Conservation (phyloP, 2,888 invertebrate species). For the Acanthosepion pharaonis region DNA sequence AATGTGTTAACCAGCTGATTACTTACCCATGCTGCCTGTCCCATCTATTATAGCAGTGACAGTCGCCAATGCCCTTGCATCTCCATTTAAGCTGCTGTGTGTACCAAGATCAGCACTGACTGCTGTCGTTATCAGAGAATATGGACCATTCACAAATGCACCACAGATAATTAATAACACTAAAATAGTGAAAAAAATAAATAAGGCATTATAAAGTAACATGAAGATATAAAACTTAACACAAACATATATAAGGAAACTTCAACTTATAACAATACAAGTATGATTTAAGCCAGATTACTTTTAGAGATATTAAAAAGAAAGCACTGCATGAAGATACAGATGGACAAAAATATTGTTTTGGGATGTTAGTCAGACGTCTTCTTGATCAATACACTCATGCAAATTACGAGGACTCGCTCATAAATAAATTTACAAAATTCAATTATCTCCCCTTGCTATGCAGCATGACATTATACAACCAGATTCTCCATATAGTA, state of each 20-base stretch:
- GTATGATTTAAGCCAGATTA: too few species aligned
- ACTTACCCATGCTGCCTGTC: constrained; percentile 87
- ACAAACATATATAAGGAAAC: not conserved
- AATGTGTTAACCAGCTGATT: not conserved
- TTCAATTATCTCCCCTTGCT: too few species aligned
- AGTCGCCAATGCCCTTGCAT: constrained; percentile 91
- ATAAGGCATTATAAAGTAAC: not conserved
- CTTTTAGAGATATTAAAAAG: too few species aligned
- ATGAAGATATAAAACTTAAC: not conserved
- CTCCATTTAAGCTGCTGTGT: constrained; percentile 87
- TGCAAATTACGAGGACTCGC: too few species aligned
- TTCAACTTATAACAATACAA: too few species aligned
- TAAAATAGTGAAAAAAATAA: constrained; percentile 53
- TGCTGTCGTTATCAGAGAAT: constrained; percentile 95
- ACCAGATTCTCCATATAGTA: too few species aligned
- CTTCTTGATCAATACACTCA: too few species aligned
- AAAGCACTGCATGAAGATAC: too few species aligned
- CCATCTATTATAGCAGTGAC: constrained; percentile 99
- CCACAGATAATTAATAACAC: constrained; percentile 84
- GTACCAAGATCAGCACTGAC: constrained; percentile 94
- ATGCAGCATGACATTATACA: too few species aligned
- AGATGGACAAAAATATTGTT: too few species aligned
- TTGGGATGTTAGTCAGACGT: too few species aligned
- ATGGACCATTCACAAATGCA: constrained; percentile 93
- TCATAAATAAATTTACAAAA: too few species aligned